Evolutionary conservation across 2,888 invertebrate genomes (phyloP), one percentile per base, ranked within the genome.

Genomic region (Chelonus formosanus): DNA sequence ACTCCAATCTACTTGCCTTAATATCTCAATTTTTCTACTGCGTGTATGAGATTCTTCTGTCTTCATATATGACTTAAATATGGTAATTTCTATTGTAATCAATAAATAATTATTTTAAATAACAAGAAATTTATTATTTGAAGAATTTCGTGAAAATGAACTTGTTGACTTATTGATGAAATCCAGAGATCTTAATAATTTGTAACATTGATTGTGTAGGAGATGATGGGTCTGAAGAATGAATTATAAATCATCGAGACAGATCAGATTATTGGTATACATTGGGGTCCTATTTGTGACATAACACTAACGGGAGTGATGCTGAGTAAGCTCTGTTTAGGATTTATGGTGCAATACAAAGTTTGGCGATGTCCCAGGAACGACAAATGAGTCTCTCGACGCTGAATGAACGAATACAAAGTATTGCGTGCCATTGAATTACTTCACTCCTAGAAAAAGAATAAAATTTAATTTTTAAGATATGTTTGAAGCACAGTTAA

Each of bases 341-440:
- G 59, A 59, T 59, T 59, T 59, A 59, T 59, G 59, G 40, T 50
- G 59, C 59, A 59, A 59, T 59, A 59, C 59, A 48, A 35, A 47
- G 48, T 58, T 48, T 59, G 59, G 59, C 59, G 48, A 47, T 48
- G 59, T 59, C 48, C 59, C 59, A 59, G 36, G 50, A 36, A 36
- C 50, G 59, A 59, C 59, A 35, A 59, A 59, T 35, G 59, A 59
- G 59, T 59, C 59, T 59, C 59, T 59, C 35, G 59, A 59, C 59
- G 35, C 59, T 59, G 59, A 59, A 59, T 59, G 50, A 59, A 59
- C 59, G 50, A 59, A 58, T 58, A 43, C 34, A 44, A 45, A 32
- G 31, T 31, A 47, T 47, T 59, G 32, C 31, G 35, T 47, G 59
- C 48, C 36, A 36, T 50, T 36, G 36, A 59, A 59, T 59, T 35